Percentiles rank a stretch among this genome's conserved stretches.
Evolutionary conservation across 1,140 invertebrate genomes (phyloP).

Genomic region (Drosophila hydei): DNA sequence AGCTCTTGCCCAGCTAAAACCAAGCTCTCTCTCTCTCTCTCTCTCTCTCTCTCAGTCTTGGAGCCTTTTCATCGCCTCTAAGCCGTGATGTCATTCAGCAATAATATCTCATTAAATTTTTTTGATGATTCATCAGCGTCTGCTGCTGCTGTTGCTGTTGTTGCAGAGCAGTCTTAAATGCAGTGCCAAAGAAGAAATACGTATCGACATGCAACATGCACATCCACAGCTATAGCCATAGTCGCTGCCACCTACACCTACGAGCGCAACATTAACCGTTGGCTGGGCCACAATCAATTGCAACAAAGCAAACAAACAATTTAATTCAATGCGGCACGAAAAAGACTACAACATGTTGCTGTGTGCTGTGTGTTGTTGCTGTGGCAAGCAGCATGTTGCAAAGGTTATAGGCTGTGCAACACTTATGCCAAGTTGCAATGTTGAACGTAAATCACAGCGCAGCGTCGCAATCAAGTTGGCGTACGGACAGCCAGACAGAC

Average conservation of each 20-base stretch:
- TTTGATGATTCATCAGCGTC: constrained; percentile 69
- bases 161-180: constrained; percentile 29
- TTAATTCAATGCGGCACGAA: constrained; percentile 79
- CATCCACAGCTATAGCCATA: constrained; percentile 47
- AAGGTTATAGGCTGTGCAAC: constrained; percentile 82
- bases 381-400: constrained; percentile 66
- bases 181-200: constrained; percentile 41
- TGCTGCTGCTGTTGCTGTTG: constrained; percentile 30
- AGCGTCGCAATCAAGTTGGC: constrained; percentile 68
- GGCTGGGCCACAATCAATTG: constrained; percentile 78
- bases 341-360: constrained; percentile 70
- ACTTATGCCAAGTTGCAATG: constrained; percentile 82
- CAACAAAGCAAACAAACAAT: constrained; percentile 83
- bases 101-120: constrained; percentile 76
- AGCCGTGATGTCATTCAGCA: constrained; percentile 66
- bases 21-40: neutral
- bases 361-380: constrained; percentile 44
- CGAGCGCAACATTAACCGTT: constrained; percentile 72
- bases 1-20: too few species aligned
- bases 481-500: constrained; percentile 36
- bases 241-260: constrained; percentile 61
- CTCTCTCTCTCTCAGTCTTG: neutral
- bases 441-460: constrained; percentile 73
- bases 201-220: constrained; percentile 57
- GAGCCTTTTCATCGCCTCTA: constrained; percentile 7